Evolutionary conservation across 2,888 invertebrate genomes (phyloP).

Genomic region (Capitulum mitella): DNA sequence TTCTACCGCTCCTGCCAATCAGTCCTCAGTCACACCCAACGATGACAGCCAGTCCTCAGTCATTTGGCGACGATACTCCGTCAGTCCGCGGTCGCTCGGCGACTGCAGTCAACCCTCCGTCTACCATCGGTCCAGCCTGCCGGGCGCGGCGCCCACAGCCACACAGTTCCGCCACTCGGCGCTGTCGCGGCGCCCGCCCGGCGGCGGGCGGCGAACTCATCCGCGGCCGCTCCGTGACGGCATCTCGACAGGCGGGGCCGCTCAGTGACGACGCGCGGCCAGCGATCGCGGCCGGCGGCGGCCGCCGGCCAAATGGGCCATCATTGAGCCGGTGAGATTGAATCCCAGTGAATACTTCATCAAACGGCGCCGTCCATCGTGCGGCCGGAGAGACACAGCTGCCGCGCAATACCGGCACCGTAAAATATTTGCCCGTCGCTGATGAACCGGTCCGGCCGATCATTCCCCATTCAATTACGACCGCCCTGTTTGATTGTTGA

Average conservation of each 20-base stretch:
- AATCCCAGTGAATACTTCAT: constrained; percentile 18
- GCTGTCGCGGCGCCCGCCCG: no score
- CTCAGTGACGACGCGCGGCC: no score
- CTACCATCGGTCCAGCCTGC: background rate
- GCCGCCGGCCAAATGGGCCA: background rate
- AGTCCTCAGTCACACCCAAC: no score
- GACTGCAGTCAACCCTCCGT: background rate
- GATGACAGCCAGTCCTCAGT: background rate
- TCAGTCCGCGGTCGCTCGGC: background rate
- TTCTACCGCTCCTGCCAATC: no score
- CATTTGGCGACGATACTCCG: no score
- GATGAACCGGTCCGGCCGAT: background rate
- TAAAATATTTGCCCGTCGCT: constrained; percentile 6
- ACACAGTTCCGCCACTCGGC: no score
- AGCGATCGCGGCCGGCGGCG: no score
- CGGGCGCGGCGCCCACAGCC: background rate
- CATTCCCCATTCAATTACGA: constrained; percentile 21
- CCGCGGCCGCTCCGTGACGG: no score
- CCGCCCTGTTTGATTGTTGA: background rate
- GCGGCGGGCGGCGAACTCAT: no score
- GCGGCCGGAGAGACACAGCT: background rate
- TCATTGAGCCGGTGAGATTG: background rate
- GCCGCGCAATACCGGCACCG: background rate
- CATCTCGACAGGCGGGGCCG: no score
- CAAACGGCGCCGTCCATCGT: background rate